Evolutionary conservation across 2,888 invertebrate genomes (phyloP), one percentile per base, ranked within the genome.

Genomic region (Cactoblastis cactorum): DNA sequence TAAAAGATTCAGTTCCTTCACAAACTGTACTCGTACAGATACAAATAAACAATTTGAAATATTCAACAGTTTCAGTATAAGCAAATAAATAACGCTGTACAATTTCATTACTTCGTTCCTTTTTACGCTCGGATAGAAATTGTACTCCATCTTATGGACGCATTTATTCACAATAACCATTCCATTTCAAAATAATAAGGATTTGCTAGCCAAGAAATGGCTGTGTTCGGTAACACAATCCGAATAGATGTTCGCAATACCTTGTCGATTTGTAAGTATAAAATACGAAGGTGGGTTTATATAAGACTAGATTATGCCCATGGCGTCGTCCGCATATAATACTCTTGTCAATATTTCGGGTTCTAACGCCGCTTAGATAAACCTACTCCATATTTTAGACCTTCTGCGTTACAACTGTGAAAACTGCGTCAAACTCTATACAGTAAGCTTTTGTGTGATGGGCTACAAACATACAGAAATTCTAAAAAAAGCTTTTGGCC

Each of bases 121-220:
- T 38, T 38, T 41, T 24, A 24, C 41, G 41, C 22, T 41, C 11
- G 41, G 24, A 24, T 41, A 41, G 41, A 41, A n/a, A 41, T 8
- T 41, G 14, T 22, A 41, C 22, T 22, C 24, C 6, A 41, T 41
- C 22, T 41, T 41, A 14, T 24, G 41, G 41, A 41, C 41, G 41
- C 41, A 24, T 41, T 41, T 24, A 41, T 41, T 24, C 14, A 12
- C 41, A 8, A 41, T 41, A 41, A 38, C 38, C 38, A 18, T 18
- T 38, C 38, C 18, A 38, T 38, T 38, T 38, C 18, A 18, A 18
- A 18, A 17, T 38, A 28, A 38, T 24, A 41, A 41, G 12, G 41
- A 24, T 41, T 41, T 41, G 22, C 41, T 24, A 15, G 22, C 24
- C 22, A 41, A 41, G 14, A 41, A 22, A 8, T 24, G 18, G 11